Conservation (phyloP, 1,140 invertebrate species). For the Myzus persicae region DNA sequence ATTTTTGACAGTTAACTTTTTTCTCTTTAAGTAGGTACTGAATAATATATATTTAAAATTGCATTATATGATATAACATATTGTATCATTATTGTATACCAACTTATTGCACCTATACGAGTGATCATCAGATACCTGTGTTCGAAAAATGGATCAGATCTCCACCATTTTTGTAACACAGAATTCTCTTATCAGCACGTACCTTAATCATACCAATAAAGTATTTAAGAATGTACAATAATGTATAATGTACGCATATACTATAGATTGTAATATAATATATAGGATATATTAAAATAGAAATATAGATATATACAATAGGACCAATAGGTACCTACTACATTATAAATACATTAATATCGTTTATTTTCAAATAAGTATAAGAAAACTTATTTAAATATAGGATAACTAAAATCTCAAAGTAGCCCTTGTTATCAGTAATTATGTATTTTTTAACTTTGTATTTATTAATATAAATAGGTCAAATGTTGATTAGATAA, state of each 20-base stretch:
- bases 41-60: neutral
- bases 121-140: neutral
- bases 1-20: neutral
- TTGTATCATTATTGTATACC: neutral
- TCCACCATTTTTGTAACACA: neutral
- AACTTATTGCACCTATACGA: too few relatives aligned
- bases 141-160: neutral
- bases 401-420: neutral
- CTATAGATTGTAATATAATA: too few relatives aligned
- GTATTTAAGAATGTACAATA: too few relatives aligned
- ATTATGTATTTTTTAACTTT: neutral
- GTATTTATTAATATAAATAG: neutral
- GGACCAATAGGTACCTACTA: neutral
- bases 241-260: neutral
- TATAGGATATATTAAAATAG: too few relatives aligned
- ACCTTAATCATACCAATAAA: neutral
- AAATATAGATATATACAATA: too few relatives aligned
- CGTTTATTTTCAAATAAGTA: neutral
- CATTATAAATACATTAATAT: neutral
- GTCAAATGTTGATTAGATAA: conserved; percentile 22
- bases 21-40: neutral
- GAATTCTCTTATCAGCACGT: neutral
- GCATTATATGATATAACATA: too few relatives aligned
- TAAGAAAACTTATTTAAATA: neutral
- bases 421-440: neutral